These are phyloP conservation scores for Siniperca undulata DNA, from an alignment of 2,797 vertebrate genomes.

Conservation along the genomic window DNA sequence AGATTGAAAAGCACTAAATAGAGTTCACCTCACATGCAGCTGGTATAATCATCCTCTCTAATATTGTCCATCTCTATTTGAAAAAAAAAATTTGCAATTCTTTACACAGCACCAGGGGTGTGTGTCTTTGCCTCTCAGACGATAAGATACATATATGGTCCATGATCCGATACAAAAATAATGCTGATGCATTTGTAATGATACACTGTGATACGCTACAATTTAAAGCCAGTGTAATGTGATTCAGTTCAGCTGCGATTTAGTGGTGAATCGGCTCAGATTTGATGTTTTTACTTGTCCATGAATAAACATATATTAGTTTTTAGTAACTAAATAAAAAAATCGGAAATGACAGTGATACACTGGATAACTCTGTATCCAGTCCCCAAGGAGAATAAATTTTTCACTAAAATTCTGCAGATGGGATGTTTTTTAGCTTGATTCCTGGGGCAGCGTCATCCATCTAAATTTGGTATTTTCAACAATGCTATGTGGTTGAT, in stretches of 20 bases:
- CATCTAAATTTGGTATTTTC: background rate
- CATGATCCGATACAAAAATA: background rate
- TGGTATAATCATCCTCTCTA: slow-evolving; percentile 43
- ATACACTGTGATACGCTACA: background rate
- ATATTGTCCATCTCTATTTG: slow-evolving; percentile 1
- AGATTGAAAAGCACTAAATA: slow-evolving; percentile 75
- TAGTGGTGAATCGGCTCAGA: background rate
- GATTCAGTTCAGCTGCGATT: background rate
- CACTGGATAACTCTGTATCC: slow-evolving; percentile 12
- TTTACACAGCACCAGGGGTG: background rate
- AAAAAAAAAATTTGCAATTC: slow-evolving; percentile 4
- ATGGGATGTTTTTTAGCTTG: slow-evolving; percentile 10
- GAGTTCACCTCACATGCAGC: slow-evolving; percentile 69
- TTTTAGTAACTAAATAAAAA: background rate
- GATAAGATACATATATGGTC: background rate
- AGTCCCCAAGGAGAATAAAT: slow-evolving; percentile 9
- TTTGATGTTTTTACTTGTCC: background rate
- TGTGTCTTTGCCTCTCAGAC: background rate
- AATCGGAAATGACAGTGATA: slow-evolving; percentile 5
- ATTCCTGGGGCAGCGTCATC: background rate
- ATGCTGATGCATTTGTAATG: background rate
- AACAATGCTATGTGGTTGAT: background rate
- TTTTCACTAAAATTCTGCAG: slow-evolving; percentile 10
- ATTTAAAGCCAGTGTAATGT: background rate
- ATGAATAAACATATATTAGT: background rate